phyloP scores from a whole-genome alignment of 2,888 invertebrate species.

The Colostygia pectinataria region DNA sequence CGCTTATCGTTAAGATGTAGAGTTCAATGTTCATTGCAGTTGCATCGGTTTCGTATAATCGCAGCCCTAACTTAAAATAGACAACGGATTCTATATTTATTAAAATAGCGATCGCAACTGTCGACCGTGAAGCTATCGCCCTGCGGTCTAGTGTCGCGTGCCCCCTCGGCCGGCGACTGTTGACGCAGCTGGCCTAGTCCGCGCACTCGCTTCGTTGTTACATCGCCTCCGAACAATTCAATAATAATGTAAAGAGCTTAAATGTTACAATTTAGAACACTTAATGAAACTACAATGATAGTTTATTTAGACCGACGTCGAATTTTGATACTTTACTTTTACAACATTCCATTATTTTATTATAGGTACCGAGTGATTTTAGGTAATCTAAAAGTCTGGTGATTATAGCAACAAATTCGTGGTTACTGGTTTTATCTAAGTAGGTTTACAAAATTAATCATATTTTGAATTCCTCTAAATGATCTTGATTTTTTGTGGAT shows the following conservation, averaged over 20 bases:
- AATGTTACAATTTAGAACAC: slow-evolving; percentile 60
- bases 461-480: too few species aligned
- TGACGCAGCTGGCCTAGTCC: slow-evolving; percentile 13
- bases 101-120: neutral
- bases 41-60: neutral
- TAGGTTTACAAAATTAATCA: too few species aligned
- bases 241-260: slow-evolving; percentile 70
- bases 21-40: slow-evolving; percentile 1
- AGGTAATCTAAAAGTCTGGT: too few species aligned
- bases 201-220: slow-evolving; percentile 33
- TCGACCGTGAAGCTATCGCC: neutral
- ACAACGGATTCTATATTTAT: neutral
- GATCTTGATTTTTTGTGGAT: too few species aligned
- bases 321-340: slow-evolving; percentile 5
- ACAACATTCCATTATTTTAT: too few species aligned
- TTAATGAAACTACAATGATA: slow-evolving; percentile 45
- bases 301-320: slow-evolving; percentile 1
- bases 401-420: too few species aligned
- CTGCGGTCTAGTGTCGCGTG: neutral
- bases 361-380: too few species aligned
- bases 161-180: slow-evolving; percentile 2
- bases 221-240: slow-evolving; percentile 57
- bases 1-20: neutral
- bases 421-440: too few species aligned
- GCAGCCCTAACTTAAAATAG: slow-evolving; percentile 16